phyloP scores from a whole-genome alignment of 1,140 invertebrate species.

The Leptinotarsa undecemlineata region DNA sequence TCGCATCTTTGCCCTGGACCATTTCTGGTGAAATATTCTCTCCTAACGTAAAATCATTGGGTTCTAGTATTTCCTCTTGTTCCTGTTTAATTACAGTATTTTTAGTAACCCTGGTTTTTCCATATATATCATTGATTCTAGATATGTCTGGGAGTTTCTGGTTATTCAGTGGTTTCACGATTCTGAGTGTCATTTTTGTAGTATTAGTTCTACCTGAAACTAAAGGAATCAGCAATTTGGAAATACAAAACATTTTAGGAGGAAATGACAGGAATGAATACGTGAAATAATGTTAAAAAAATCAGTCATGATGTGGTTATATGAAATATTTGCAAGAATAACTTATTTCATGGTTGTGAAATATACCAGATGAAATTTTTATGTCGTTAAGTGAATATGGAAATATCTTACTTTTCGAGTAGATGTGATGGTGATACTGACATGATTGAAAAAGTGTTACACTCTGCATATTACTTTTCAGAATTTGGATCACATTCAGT shows the following conservation, averaged over 20 bases:
- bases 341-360: too few relatives aligned
- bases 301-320: too few relatives aligned
- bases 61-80: conserved; percentile 72
- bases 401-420: too few relatives aligned
- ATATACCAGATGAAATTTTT: too few relatives aligned
- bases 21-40: conserved; percentile 83
- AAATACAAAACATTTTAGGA: conserved; percentile 52
- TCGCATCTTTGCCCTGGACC: conserved; percentile 82
- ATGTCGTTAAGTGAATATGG: too few relatives aligned
- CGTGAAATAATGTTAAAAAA: too few relatives aligned
- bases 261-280: neutral
- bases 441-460: too few relatives aligned
- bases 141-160: conserved; percentile 75
- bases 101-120: conserved; percentile 75
- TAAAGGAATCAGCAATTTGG: conserved; percentile 39
- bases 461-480: too few relatives aligned
- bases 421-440: too few relatives aligned
- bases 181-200: conserved; percentile 59
- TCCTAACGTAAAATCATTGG: conserved; percentile 71
- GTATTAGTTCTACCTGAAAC: conserved; percentile 57
- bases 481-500: too few relatives aligned
- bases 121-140: conserved; percentile 61
- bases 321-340: too few relatives aligned
- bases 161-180: conserved; percentile 73
- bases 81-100: conserved; percentile 79